Base-by-base conservation (phyloP, 2,113 vertebrate species). In the Phocoena sinus region DNA sequence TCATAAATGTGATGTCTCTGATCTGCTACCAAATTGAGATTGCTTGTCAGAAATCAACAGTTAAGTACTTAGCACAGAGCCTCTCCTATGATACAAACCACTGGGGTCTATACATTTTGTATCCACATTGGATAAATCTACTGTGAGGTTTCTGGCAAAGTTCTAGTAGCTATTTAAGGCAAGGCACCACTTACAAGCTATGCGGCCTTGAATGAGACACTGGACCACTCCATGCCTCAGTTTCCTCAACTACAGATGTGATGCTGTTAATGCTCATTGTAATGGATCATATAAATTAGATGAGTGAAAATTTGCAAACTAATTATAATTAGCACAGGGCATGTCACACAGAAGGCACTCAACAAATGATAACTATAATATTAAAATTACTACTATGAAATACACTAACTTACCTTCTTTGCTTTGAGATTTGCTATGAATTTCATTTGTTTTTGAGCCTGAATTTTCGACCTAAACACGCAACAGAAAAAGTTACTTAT, bases 391-490 rank as follows among this genome's bases (percentile, higher is more conserved):
- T 31, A 58, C 2, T 44, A 53, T 17, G 38, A 80, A 84, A 96
- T 77, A 67, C 58, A 94, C 91, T 62, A 89, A 89, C 94, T 98
- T 96, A 99, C 98, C 70, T 97, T 96, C 95, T 96, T 96, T 93
- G 89, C 97, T 74, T 80, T 18, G 89, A 97, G 94, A 92, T 91
- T 96, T 97, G 91, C 70, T 92, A 71, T 11, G 77, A 36, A 62
- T 62, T n/a, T 98, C 98, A 60, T 70, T 70, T 96, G 63, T 26
- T 80, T 94, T 86, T 13, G 88, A 67, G 87, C 85, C 82, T 63
- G 73, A 41, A 63, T 98, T 97, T 97, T 98, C 85, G 6, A 95
- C 96, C 98, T 99, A 97, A 44, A 94, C 4, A 94, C 5, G 97
- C 53, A 97, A 97, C 23, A 96, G 14, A 96, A 73, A 84, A 86